Conservation (phyloP, 2,113 vertebrate genomes). For the Capricornis sumatraensis region DNA sequence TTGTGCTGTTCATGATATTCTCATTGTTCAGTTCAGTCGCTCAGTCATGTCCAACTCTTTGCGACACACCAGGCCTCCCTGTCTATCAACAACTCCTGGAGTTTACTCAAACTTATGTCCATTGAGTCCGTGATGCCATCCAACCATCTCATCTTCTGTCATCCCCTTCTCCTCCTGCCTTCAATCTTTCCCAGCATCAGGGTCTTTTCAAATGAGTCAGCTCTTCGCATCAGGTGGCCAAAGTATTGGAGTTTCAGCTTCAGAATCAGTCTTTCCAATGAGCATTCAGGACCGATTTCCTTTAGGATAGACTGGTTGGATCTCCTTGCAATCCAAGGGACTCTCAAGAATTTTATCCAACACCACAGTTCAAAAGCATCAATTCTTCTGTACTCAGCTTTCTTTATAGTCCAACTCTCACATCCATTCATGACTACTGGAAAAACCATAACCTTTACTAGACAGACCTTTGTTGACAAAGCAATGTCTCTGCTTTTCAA, state of each 20-base stretch:
- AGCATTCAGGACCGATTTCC: background rate
- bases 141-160: background rate
- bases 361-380: background rate
- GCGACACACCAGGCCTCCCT: background rate
- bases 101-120: background rate
- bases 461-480: background rate
- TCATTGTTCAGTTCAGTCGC: background rate
- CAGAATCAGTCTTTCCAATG: background rate
- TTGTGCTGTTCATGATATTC: background rate
- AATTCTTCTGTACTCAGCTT: background rate
- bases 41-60: background rate
- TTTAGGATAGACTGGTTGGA: background rate
- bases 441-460: background rate
- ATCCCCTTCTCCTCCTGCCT: background rate
- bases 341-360: background rate
- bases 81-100: background rate
- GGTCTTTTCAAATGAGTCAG: background rate
- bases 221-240: background rate
- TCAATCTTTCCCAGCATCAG: background rate
- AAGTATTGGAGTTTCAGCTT: background rate
- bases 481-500: background rate
- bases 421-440: background rate
- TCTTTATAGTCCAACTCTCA: background rate
- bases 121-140: accelerated
- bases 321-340: background rate